Evolutionary conservation across 2,888 invertebrate genomes (phyloP).

Genomic region (Lochmaea capreae): DNA sequence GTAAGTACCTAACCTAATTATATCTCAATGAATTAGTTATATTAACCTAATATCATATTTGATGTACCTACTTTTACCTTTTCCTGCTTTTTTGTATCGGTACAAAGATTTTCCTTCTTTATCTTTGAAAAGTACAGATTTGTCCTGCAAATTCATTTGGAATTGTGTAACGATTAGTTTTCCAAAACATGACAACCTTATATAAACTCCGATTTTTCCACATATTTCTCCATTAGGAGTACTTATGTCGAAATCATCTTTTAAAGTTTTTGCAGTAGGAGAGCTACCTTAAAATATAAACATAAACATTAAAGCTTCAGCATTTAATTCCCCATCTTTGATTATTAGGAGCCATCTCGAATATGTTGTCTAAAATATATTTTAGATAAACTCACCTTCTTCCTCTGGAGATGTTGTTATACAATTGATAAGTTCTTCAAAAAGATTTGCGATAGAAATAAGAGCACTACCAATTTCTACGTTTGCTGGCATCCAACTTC

Average conservation of each 20-base stretch:
- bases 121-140: slow-evolving; percentile 65
- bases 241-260: slow-evolving; percentile 71
- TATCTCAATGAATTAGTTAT: too few species aligned
- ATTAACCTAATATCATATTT: too few species aligned
- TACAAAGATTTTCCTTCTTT: slow-evolving; percentile 64
- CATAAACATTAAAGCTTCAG: neutral
- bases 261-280: slow-evolving; percentile 70
- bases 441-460: slow-evolving; percentile 72
- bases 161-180: slow-evolving; percentile 75
- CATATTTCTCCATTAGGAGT: slow-evolving; percentile 66
- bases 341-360: too few species aligned
- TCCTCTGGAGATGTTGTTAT: slow-evolving; percentile 63
- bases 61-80: slow-evolving; percentile 44
- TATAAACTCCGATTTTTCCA: slow-evolving; percentile 72
- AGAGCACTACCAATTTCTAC: slow-evolving; percentile 68
- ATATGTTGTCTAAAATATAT: neutral
- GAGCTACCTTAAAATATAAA: slow-evolving; percentile 53
- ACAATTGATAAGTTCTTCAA: slow-evolving; percentile 70
- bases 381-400: slow-evolving; percentile 12
- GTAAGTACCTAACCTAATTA: too few species aligned
- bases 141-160: slow-evolving; percentile 67
- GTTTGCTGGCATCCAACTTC: slow-evolving; percentile 72
- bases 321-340: too few species aligned
- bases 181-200: slow-evolving; percentile 76
- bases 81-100: slow-evolving; percentile 60